A percentile compares a stretch with the other conserved stretches of the same genome.
Conservation (phyloP, 1,140 invertebrate genomes). For the Rhopalosiphum padi region DNA sequence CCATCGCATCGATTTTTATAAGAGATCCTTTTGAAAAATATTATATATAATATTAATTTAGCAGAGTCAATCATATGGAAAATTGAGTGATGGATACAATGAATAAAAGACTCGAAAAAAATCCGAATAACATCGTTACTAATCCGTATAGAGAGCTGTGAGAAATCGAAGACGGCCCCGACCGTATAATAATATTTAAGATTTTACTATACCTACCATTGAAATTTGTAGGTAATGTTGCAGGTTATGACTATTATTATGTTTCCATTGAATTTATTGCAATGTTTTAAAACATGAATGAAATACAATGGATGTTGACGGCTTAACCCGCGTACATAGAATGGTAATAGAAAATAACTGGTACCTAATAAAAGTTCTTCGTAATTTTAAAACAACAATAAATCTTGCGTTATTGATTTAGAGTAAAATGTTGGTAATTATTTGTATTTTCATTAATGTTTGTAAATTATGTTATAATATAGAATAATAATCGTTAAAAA, state of each 20-base stretch:
- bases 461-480: no score
- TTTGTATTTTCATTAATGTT: no score
- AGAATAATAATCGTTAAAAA: background rate
- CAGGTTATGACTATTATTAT: background rate
- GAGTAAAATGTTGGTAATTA: background rate
- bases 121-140: background rate
- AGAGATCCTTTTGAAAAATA: background rate
- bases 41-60: conserved; percentile 14
- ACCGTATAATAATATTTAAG: background rate
- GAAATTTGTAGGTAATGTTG: background rate
- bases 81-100: background rate
- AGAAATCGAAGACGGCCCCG: conserved; percentile 6
- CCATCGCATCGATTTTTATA: background rate
- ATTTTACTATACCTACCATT: background rate
- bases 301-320: background rate
- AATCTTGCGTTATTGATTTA: background rate
- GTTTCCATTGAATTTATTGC: background rate
- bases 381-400: background rate
- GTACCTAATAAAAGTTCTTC: background rate
- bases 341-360: background rate
- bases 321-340: background rate
- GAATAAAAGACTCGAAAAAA: background rate
- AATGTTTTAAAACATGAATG: background rate
- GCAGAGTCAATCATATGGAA: background rate
- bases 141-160: background rate